Conservation (phyloP, 2,113 vertebrate species). For the Cromileptes altivelis region DNA sequence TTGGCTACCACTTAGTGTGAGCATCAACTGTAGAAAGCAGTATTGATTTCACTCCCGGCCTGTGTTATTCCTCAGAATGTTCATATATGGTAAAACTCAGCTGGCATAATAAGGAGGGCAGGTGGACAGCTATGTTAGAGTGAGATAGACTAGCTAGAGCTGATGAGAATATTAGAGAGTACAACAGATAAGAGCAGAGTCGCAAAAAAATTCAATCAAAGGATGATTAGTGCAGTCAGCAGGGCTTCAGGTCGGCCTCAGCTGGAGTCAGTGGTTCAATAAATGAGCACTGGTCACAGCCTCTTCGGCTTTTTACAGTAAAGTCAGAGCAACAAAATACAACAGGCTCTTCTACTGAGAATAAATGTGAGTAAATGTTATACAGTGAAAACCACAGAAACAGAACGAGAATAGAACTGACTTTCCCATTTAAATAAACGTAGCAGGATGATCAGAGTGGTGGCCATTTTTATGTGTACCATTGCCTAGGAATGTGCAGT, state of each 20-base stretch:
- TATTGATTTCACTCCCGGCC: slow-evolving; percentile 11
- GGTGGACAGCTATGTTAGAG: background rate
- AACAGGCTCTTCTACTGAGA: background rate
- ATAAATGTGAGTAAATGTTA: background rate
- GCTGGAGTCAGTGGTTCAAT: slow-evolving; percentile 54
- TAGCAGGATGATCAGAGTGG: no score
- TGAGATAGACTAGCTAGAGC: background rate
- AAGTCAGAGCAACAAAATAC: slow-evolving; percentile 18
- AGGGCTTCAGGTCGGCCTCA: slow-evolving; percentile 41
- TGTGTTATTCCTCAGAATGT: slow-evolving; percentile 12
- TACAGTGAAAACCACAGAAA: no score
- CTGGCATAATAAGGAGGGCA: background rate
- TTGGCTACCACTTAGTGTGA: background rate
- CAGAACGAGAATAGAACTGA: no score
- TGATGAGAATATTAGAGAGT: slow-evolving; percentile 27
- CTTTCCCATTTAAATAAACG: no score
- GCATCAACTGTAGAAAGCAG: slow-evolving; percentile 4
- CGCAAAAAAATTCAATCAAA: slow-evolving; percentile 46
- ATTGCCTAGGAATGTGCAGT: accelerated
- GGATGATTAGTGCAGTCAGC: slow-evolving; percentile 51
- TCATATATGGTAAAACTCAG: slow-evolving; percentile 3
- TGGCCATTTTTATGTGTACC: no score
- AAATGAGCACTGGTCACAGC: slow-evolving; percentile 34
- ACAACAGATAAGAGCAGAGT: slow-evolving; percentile 33
- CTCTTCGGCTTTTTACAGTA: slow-evolving; percentile 15